These are phyloP conservation scores for Blastomussa wellsi DNA, from an alignment of 92 coral and sea anemone species.

Conservation along the genomic window DNA sequence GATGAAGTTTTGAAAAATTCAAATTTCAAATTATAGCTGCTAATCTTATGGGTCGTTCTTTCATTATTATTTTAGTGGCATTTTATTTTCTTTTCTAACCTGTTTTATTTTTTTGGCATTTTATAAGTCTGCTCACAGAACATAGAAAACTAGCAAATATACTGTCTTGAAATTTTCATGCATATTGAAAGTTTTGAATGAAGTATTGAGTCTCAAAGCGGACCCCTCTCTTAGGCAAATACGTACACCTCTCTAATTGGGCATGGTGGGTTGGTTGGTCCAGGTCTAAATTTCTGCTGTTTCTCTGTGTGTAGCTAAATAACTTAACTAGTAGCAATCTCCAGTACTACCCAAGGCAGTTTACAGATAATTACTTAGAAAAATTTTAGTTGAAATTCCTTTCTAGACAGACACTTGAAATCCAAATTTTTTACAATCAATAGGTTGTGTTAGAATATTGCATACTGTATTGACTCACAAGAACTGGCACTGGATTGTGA, in stretches of 20 bases:
- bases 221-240: neutral
- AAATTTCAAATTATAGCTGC: too few relatives aligned
- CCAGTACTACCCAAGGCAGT: neutral
- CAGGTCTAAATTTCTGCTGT: neutral
- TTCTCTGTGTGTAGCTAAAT: neutral
- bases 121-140: neutral
- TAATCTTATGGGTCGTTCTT: too few relatives aligned
- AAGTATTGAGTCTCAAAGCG: neutral
- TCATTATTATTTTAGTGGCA: too few relatives aligned
- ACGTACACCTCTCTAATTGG: neutral
- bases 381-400: neutral
- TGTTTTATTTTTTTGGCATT: neutral
- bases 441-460: neutral
- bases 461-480: neutral
- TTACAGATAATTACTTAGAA: neutral
- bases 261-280: neutral
- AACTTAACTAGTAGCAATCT: neutral
- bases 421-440: neutral
- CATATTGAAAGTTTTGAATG: neutral
- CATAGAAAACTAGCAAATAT: neutral
- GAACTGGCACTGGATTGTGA: neutral
- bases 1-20: too few relatives aligned
- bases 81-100: neutral
- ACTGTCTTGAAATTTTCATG: neutral
- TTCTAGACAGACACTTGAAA: neutral